These are phyloP conservation scores for Dastarcus helophoroides DNA, from an alignment of 2,888 invertebrate genomes.

Conservation along the genomic window DNA sequence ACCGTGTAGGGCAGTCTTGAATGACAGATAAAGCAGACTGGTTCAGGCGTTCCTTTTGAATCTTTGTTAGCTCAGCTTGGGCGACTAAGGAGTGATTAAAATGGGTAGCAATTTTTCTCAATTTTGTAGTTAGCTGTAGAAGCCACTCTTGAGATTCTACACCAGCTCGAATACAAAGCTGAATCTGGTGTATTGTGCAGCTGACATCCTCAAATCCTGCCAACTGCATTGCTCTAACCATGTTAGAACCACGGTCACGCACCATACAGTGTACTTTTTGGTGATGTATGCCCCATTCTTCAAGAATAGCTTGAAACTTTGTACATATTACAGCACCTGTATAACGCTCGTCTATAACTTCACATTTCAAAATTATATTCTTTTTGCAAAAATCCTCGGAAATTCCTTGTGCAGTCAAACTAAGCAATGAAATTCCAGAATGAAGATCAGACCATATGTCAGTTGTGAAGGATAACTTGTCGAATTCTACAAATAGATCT, in stretches of 20 bases:
- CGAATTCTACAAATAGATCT: slow-evolving; percentile 7
- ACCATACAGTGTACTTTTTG: slow-evolving; percentile 15
- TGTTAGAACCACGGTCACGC: slow-evolving; percentile 17
- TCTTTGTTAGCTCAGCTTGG: slow-evolving; percentile 17
- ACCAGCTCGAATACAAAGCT: slow-evolving; percentile 16
- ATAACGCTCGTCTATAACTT: slow-evolving; percentile 6
- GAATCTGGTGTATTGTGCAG: slow-evolving; percentile 19
- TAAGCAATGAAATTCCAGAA: slow-evolving; percentile 16
- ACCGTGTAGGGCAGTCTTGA: too few relatives aligned
- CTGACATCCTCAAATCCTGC: slow-evolving; percentile 16
- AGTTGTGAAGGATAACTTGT: slow-evolving; percentile 10
- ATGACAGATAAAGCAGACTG: too few relatives aligned
- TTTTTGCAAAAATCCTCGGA: slow-evolving; percentile 3
- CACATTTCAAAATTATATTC: slow-evolving; percentile 4
- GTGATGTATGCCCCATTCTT: slow-evolving; percentile 20
- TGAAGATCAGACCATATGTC: slow-evolving; percentile 14
- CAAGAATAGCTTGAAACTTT: slow-evolving; percentile 3
- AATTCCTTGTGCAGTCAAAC: slow-evolving; percentile 14
- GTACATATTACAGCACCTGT: slow-evolving; percentile 4
- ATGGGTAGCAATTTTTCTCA: slow-evolving; percentile 17
- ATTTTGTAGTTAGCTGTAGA: slow-evolving; percentile 18
- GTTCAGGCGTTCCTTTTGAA: slow-evolving; percentile 15
- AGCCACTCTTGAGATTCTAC: slow-evolving; percentile 17
- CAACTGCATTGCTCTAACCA: slow-evolving; percentile 18
- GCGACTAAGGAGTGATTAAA: slow-evolving; percentile 19